Evolutionary conservation across 2,113 vertebrate genomes (phyloP).

Genomic region (Psilopogon haemacephalus): DNA sequence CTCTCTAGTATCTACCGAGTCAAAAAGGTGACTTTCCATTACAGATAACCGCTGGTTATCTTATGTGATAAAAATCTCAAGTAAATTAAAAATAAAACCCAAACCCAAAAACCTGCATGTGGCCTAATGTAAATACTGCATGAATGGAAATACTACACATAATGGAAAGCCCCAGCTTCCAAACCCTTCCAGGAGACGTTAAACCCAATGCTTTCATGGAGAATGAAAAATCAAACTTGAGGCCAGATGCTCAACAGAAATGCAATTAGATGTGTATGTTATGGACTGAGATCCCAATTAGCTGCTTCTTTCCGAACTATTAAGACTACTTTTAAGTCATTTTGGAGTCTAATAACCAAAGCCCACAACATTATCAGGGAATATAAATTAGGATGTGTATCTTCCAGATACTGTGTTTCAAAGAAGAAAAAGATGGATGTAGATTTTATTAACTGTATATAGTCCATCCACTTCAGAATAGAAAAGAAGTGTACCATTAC

Average conservation of each 20-base stretch:
- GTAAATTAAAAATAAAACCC: too few species aligned
- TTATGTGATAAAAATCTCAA: accelerated
- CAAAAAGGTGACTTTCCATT: neutral
- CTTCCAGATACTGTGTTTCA: neutral
- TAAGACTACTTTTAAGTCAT: neutral
- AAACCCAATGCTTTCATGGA: neutral
- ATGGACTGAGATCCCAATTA: neutral
- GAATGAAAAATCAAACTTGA: neutral
- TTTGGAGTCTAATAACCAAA: neutral
- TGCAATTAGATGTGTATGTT: neutral
- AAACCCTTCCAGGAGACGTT: neutral
- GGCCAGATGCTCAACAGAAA: neutral
- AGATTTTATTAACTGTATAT: neutral
- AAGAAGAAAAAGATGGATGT: accelerated
- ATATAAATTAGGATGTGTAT: neutral
- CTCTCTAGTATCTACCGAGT: neutral
- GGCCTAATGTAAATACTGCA: neutral
- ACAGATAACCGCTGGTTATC: neutral
- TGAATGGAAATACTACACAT: neutral
- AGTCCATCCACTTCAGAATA: neutral
- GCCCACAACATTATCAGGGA: neutral
- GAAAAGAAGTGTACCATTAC: neutral
- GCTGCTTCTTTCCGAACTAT: neutral
- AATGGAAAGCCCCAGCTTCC: neutral
- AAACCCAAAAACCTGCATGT: too few species aligned